Evolutionary conservation across 1,140 invertebrate genomes (phyloP).

Genomic region (Apis mellifera): Amel_HAv3.1 CM009932.2:13732501-13733000

Average conservation of each 20-base stretch:
- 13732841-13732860: slow-evolving; percentile 88
- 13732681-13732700: neutral
- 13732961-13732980: slow-evolving; percentile 71
- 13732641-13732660: neutral
- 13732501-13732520: neutral
- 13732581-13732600: neutral
- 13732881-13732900: slow-evolving; percentile 93
- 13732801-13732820: slow-evolving; percentile 90
- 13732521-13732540: neutral
- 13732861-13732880: slow-evolving; percentile 92
- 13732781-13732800: slow-evolving; percentile 92
- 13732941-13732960: slow-evolving; percentile 74
- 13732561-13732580: too few relatives aligned
- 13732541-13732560: neutral
- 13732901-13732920: slow-evolving; percentile 85
- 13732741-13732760: slow-evolving; percentile 90
- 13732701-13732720: slow-evolving; percentile 87
- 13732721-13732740: slow-evolving; percentile 88
- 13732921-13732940: slow-evolving; percentile 87
- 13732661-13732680: neutral
- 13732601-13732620: neutral
- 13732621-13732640: neutral
- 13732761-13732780: slow-evolving; percentile 89
- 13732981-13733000: slow-evolving; percentile 83
- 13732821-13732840: slow-evolving; percentile 89